phyloP scores from a whole-genome alignment of 1,140 invertebrate genomes.

The Pseudomyrmex gracilis region DNA sequence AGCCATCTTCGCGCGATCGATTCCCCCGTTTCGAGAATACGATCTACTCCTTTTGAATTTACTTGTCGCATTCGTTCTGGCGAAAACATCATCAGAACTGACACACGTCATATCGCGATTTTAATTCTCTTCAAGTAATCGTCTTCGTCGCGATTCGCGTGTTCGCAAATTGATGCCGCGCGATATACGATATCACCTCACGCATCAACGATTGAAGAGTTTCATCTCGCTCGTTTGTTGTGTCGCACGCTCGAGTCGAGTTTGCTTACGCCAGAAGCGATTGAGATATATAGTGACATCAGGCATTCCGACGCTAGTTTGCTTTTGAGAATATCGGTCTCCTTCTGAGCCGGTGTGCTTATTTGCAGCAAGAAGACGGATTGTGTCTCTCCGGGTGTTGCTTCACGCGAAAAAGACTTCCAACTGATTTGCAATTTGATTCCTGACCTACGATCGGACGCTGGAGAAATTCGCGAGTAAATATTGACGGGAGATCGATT shows the following conservation, averaged over 20 bases:
- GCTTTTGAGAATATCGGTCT: not conserved
- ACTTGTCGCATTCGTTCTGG: not conserved
- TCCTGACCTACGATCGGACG: not conserved
- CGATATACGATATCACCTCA: no score
- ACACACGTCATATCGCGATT: not conserved
- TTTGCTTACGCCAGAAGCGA: not conserved
- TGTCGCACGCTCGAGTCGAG: not conserved
- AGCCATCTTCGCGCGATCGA: not conserved
- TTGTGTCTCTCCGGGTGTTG: constrained; percentile 30
- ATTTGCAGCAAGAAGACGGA: constrained; percentile 7
- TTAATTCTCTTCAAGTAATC: not conserved
- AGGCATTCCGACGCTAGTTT: not conserved
- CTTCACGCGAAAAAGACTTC: not conserved
- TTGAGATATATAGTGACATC: not conserved
- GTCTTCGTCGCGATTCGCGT: constrained; percentile 3
- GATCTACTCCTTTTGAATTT: not conserved
- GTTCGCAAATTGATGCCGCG: not conserved
- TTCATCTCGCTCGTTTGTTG: not conserved
- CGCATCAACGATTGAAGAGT: not conserved
- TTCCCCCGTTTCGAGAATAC: not conserved
- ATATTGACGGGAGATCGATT: constrained; percentile 3
- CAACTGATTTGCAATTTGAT: constrained; percentile 15
- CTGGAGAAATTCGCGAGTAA: constrained; percentile 8
- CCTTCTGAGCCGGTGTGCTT: not conserved
- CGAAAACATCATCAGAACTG: not conserved